A percentile compares a stretch with the other conserved stretches of the same genome.
These are phyloP conservation scores for Typhlichthys subterraneus DNA, from an alignment of 2,797 vertebrate species.

Conservation along the genomic window DNA sequence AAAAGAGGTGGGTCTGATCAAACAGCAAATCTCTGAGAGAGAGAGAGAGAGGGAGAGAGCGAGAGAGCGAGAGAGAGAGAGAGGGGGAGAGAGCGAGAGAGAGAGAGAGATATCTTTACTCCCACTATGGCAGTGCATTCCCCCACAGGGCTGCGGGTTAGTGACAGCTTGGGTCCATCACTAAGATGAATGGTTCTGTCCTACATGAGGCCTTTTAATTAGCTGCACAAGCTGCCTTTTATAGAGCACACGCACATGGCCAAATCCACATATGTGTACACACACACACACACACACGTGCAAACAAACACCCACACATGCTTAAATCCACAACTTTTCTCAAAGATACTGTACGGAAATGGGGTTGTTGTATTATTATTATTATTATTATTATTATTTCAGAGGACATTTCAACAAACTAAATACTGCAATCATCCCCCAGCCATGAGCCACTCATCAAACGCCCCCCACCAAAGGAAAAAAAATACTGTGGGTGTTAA, in stretches of 20 bases:
- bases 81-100: constrained; percentile 19
- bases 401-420: not conserved
- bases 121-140: constrained; percentile 44
- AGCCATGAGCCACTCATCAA: constrained; percentile 9
- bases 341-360: too few species aligned
- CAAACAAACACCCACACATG: constrained; percentile 37
- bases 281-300: constrained; percentile 19
- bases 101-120: constrained; percentile 37
- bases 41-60: constrained; percentile 14
- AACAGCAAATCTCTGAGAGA: not conserved
- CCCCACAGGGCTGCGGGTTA: constrained; percentile 64
- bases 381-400: not conserved
- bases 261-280: constrained; percentile 21
- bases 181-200: constrained; percentile 77
- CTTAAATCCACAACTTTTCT: constrained; percentile 23
- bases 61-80: constrained; percentile 14
- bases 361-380: too few species aligned
- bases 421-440: constrained; percentile 14
- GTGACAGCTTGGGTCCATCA: constrained; percentile 74
- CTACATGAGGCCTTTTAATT: constrained; percentile 78
- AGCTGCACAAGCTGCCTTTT: constrained; percentile 73
- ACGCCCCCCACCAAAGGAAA: not conserved
- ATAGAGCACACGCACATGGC: constrained; percentile 40
- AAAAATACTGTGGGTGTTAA: constrained; percentile 49
- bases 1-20: not conserved